Conservation (phyloP, 2,888 invertebrate genomes). For the Mechanitis mazaeus region DNA sequence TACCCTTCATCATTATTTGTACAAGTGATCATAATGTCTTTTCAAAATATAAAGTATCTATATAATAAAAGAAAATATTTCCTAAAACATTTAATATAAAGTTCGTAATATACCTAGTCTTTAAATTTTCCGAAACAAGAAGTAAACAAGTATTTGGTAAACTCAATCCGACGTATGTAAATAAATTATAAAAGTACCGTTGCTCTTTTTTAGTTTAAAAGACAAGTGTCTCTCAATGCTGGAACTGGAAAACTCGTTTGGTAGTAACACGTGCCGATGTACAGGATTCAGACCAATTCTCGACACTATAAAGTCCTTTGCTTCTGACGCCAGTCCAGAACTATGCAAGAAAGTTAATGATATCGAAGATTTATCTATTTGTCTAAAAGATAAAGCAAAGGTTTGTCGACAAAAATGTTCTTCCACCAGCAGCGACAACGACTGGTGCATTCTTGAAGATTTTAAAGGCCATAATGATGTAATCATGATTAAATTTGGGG, state of each 20-base stretch:
- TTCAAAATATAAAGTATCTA: too few relatives aligned
- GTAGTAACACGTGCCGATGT: slow-evolving; percentile 87
- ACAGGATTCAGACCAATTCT: slow-evolving; percentile 87
- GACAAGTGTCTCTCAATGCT: slow-evolving; percentile 77
- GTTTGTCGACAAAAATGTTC: slow-evolving; percentile 51
- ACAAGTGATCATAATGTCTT: too few relatives aligned
- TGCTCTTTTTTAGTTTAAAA: slow-evolving; percentile 53
- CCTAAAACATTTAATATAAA: too few relatives aligned
- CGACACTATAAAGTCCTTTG: slow-evolving; percentile 85
- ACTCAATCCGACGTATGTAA: background rate
- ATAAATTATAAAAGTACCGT: background rate
- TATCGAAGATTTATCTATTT: slow-evolving; percentile 57
- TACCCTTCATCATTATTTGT: too few relatives aligned
- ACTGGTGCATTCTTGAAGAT: slow-evolving; percentile 47
- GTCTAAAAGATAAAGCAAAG: slow-evolving; percentile 36
- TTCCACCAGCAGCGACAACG: slow-evolving; percentile 40
- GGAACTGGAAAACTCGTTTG: slow-evolving; percentile 84
- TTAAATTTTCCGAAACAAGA: too few relatives aligned
- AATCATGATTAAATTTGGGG: slow-evolving; percentile 68
- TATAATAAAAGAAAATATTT: too few relatives aligned
- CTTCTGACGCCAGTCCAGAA: slow-evolving; percentile 75
- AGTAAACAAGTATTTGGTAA: too few relatives aligned
- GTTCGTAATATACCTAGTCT: background rate
- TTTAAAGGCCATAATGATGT: slow-evolving; percentile 37
- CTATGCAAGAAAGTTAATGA: slow-evolving; percentile 67